These are phyloP conservation scores for Parasteatoda tepidariorum DNA, from an alignment of 1,140 invertebrate genomes.

Conservation along the genomic window DNA sequence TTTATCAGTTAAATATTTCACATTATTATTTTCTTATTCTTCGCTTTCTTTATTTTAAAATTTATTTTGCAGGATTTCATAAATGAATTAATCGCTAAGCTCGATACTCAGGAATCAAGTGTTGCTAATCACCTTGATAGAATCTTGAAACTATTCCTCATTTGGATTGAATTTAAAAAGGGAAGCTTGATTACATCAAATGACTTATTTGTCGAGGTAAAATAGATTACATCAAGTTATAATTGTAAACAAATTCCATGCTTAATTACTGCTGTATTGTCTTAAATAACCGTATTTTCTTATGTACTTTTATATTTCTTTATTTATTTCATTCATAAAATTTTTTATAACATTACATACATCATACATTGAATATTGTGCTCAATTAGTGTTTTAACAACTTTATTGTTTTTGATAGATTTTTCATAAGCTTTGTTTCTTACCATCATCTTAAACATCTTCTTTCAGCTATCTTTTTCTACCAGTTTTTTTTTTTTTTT, in stretches of 20 bases:
- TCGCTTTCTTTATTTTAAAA: neutral
- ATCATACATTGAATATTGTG: neutral
- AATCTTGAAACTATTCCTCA: constrained; percentile 8
- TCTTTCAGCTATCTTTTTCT: too few relatives aligned
- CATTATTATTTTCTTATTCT: neutral
- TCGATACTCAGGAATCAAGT: neutral
- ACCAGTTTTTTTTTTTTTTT: too few relatives aligned
- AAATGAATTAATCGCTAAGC: neutral
- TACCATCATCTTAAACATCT: too few relatives aligned
- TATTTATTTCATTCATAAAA: neutral
- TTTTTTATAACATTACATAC: neutral
- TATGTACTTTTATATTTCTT: too few relatives aligned
- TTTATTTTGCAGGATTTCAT: neutral
- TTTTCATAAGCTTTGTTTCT: too few relatives aligned
- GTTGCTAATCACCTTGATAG: constrained; percentile 12
- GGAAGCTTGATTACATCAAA: constrained; percentile 49
- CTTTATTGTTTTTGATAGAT: too few relatives aligned
- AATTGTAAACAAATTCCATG: too few relatives aligned
- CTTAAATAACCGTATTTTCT: too few relatives aligned
- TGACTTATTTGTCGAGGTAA: constrained; percentile 32
- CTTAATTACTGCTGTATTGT: too few relatives aligned
- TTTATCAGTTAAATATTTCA: neutral
- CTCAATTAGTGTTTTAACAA: too few relatives aligned
- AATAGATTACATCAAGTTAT: neutral
- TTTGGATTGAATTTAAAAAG: constrained; percentile 42